These are phyloP conservation scores for Agonopterix arenella DNA, from an alignment of 2,888 invertebrate species.

Conservation along the genomic window DNA sequence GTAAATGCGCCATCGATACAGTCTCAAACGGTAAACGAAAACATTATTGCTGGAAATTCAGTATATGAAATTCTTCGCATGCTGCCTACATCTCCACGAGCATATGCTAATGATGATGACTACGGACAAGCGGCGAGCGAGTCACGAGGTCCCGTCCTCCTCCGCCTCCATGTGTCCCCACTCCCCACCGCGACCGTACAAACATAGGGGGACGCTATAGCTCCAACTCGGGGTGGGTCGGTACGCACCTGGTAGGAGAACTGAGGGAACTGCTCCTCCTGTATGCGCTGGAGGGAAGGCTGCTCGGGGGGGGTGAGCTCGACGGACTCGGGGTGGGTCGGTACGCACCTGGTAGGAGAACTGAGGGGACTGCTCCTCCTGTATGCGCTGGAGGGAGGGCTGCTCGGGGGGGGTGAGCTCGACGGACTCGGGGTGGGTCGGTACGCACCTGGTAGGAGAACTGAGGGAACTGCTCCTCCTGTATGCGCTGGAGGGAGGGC, in stretches of 20 bases:
- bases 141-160: too few species aligned
- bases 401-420: conserved; percentile 89
- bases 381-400: conserved; percentile 77
- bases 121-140: too few species aligned
- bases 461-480: conserved; percentile 87
- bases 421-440: not conserved
- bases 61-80: too few species aligned
- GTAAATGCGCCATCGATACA: too few species aligned
- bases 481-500: conserved; percentile 77
- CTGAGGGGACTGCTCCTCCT: conserved; percentile 87
- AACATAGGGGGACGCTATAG: too few species aligned
- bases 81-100: too few species aligned
- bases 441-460: conserved; percentile 86
- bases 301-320: conserved; percentile 95
- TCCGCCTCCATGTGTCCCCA: too few species aligned
- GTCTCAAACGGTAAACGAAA: too few species aligned
- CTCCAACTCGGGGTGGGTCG: conserved; percentile 86
- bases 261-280: conserved; percentile 87
- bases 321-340: conserved; percentile 92
- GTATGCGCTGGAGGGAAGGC: conserved; percentile 77
- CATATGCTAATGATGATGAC: too few species aligned
- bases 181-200: too few species aligned
- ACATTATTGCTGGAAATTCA: too few species aligned
- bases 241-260: conserved; percentile 86
- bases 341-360: conserved; percentile 86